Conservation (phyloP, 2,797 vertebrate genomes). For the Neosalanx taihuensis region DNA sequence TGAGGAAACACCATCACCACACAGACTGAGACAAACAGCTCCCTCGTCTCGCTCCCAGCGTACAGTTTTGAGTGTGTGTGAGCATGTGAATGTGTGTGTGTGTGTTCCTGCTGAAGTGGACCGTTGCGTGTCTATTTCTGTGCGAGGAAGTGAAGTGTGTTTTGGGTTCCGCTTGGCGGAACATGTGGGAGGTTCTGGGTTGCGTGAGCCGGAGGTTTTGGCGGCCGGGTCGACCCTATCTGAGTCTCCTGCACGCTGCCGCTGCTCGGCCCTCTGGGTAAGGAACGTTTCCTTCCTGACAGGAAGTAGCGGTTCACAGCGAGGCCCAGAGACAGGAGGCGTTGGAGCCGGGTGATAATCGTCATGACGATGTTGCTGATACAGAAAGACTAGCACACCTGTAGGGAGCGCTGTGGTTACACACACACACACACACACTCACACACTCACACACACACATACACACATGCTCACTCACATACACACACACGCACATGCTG, state of each 20-base stretch:
- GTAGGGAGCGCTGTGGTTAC: too few relatives aligned
- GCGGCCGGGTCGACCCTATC: too few relatives aligned
- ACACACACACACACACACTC: constrained; percentile 2
- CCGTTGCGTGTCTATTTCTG: constrained; percentile 10
- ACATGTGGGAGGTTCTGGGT: background rate
- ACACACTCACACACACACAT: background rate
- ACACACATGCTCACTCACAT: too few relatives aligned
- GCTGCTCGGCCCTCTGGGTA: constrained; percentile 56
- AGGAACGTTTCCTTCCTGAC: constrained; percentile 73
- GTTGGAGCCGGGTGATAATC: constrained; percentile 72
- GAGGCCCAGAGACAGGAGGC: constrained; percentile 72
- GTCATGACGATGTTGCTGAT: constrained; percentile 69
- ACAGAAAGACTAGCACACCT: constrained; percentile 55
- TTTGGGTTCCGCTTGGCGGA: constrained; percentile 1
- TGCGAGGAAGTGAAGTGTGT: background rate
- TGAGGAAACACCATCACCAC: constrained; percentile 68
- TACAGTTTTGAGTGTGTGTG: constrained; percentile 10
- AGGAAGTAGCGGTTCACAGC: constrained; percentile 72
- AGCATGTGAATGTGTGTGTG: constrained; percentile 46
- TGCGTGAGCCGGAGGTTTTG: background rate
- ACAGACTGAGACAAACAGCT: constrained; percentile 72
- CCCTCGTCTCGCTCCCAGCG: constrained; percentile 33
- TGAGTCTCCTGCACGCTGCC: background rate
- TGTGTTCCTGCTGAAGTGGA: background rate
- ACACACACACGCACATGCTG: too few relatives aligned